phyloP scores from a whole-genome alignment of 2,113 vertebrate species.

The Litocranius walleri region DNA sequence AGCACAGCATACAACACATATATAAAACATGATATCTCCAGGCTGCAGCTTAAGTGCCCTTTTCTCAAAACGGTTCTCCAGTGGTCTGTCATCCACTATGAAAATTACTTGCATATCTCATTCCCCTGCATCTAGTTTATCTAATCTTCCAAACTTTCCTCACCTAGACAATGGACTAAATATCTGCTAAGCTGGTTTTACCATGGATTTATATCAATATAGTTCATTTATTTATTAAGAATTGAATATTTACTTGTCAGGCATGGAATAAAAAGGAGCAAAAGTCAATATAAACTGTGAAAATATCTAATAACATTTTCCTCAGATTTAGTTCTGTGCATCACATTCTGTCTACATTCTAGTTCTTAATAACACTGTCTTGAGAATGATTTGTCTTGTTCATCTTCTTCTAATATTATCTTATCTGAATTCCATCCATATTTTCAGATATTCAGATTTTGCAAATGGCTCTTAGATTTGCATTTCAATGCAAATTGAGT shows the following conservation, averaged over 20 bases:
- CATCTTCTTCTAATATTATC: background rate
- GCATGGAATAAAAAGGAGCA: background rate
- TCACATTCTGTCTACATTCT: background rate
- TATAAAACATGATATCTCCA: background rate
- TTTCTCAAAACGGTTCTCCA: background rate
- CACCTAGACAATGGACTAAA: background rate
- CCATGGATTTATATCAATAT: background rate
- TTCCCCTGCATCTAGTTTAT: background rate
- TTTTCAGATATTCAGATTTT: background rate
- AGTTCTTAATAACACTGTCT: background rate
- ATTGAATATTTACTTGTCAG: background rate
- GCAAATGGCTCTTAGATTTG: background rate
- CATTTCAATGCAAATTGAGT: background rate
- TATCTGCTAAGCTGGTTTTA: background rate
- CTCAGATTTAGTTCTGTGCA: background rate
- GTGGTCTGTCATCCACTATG: accelerated
- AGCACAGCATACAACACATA: background rate
- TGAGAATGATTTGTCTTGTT: background rate
- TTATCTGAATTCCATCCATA: background rate
- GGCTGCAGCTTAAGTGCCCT: accelerated
- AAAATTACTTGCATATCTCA: no score
- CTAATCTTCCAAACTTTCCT: background rate
- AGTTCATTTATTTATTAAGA: background rate
- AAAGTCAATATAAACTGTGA: background rate
- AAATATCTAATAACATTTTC: background rate